These are phyloP conservation scores for Orchesella flavescens DNA, from an alignment of 2,888 invertebrate genomes.

Conservation along the genomic window DNA sequence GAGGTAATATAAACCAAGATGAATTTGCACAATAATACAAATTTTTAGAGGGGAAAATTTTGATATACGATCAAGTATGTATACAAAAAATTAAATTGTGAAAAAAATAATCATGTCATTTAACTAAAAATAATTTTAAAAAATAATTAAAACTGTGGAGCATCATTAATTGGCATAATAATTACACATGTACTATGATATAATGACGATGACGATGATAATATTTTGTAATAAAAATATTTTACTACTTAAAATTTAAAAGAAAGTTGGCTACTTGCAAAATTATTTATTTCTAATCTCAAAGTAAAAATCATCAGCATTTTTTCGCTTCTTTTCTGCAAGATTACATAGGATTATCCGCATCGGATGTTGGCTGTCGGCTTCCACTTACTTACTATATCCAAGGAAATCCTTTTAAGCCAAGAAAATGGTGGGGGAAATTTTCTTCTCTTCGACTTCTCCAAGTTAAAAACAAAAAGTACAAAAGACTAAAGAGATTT, in stretches of 20 bases:
- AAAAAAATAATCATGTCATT: constrained; percentile 9
- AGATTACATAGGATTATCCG: too few relatives aligned
- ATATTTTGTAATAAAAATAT: constrained; percentile 50
- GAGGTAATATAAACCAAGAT: not conserved
- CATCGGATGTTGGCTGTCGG: too few relatives aligned
- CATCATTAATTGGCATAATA: not conserved
- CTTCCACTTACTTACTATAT: too few relatives aligned
- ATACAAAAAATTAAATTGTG: not conserved
- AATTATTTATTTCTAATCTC: too few relatives aligned
- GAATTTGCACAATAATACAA: constrained; percentile 15
- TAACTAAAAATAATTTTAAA: too few relatives aligned
- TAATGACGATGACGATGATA: constrained; percentile 11
- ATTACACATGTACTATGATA: constrained; percentile 8
- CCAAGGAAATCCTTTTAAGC: too few relatives aligned
- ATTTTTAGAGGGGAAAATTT: not conserved
- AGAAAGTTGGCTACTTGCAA: not conserved
- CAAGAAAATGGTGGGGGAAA: not conserved
- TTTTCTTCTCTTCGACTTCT: not conserved
- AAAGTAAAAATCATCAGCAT: not conserved
- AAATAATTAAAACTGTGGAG: not conserved
- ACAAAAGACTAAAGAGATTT: not conserved
- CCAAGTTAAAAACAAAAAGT: not conserved
- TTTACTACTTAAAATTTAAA: constrained; percentile 21
- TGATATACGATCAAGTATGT: not conserved
- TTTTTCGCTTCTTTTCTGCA: not conserved